Base-by-base conservation (phyloP, 2,888 invertebrate genomes). In the Dryobotodes eremita region DNA sequence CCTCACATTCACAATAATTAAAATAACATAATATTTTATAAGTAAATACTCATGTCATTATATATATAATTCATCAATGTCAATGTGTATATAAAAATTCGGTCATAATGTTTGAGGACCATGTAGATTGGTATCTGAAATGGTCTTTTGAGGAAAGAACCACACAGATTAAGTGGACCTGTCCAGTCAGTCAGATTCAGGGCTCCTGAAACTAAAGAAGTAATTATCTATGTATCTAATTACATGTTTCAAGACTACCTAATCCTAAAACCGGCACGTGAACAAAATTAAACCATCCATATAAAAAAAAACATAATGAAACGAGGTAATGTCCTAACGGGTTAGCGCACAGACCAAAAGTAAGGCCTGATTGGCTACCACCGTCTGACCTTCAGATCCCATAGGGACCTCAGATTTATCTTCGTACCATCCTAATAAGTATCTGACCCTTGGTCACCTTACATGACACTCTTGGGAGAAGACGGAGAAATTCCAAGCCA, bases 321-420 rank as follows among this genome's bases (percentile, higher is more conserved):
- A 64, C 10, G 13, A 64, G 36, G 17, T 2, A 48, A 17, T n/a
- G 23, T n/a, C 20, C 15, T 59, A 68, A 26, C 20, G 4, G 0
- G 7, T 1, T 42, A n/a, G 15, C 11, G 6, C 20, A 26, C 17
- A 31, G 70, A 70, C 23, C 31, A 36, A 50, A 66, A 79, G 59
- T 53, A 65, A 36, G 2, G 23, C 15, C 20, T 62, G 23, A 85
- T 72, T 50, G 57, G n/a, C 48, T 57, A 36, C 48, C 66, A 46
- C 26, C 0, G n/a, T 46, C 61, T 53, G 57, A 57, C 82, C 81
- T 68, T 46, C 55, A 36, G 10, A 68, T 85, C n/a, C 81, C 82
- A 7, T 42, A 20, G 82, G 81, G 81, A 73, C 46, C 20, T 8
- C 23, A 53, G 62, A 85, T 85, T 57, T 82, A 82, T 82, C 46